Base-by-base conservation (phyloP, 2,888 invertebrate species). In the Lissonota sp. region DNA sequence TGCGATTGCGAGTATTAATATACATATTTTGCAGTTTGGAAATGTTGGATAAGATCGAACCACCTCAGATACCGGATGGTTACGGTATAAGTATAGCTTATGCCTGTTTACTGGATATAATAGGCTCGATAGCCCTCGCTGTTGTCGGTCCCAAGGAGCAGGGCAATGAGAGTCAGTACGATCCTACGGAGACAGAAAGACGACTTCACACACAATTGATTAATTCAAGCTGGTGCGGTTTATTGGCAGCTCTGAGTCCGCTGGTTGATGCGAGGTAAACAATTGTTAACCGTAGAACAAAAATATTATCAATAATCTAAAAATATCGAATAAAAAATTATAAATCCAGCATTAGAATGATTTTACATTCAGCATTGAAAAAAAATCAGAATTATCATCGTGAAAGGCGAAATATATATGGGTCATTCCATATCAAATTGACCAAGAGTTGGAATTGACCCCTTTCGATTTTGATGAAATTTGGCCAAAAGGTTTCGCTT, bases 1-100 rank as follows among this genome's bases (percentile, higher is more conserved):
- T 46, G 6, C 1, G 64, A 53, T 67, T 72, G 8, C 40, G 78
- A 75, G 71, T 39, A 67, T 16, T 70, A 39, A 6, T 72, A 44
- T 44, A 2, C 26, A 53, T 46, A 14, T 60, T 66, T 91, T 93
- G 74, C 91, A 98, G 98, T 90, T 94, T 99, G 91, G 99, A 99
- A 92, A 97, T 99, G 96, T 92, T 99, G 87, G 99, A 99, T 90
- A 98, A 99, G 91, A 95, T 96, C 14, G 99, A 99, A 88, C 97
- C 99, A 6, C 99, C 99, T 0, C 93, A 95, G 8, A 97, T 99
- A 85, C 97, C 98, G n/a, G 99, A 99, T 84, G 99, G 99, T 0
- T 99, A 99, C 93, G 98, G 99, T 4, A 97, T 99, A 80, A 99
- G 99, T 0, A 95, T 99, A 53, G 98, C 99, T 0, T 99, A 98